Base-by-base conservation (phyloP, 2,888 invertebrate species). In the Mellilla xanthometata region DNA sequence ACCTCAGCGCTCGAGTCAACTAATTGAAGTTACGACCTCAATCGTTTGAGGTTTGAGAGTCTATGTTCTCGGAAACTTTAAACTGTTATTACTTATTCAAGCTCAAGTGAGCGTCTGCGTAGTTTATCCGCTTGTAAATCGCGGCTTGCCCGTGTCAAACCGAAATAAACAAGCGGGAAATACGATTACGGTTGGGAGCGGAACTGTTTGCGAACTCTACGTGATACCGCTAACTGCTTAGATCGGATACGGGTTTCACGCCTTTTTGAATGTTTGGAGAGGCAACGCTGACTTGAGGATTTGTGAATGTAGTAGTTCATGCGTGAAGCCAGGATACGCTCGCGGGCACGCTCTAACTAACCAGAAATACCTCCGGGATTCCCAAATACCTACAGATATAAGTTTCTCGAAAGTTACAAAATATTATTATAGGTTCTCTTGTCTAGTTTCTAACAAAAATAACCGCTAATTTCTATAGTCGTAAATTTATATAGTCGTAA, bases 161-260 rank as follows among this genome's bases (percentile, higher is more conserved):
- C 67, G 72, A 76, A 76, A 76, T 73, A 81, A 78, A 79, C 74
- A 74, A 72, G 68, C 72, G 62, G 53, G 66, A 79, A 81, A 81
- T 75, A 76, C 72, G 74, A 81, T 81, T 77, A 80, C 68, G 60
- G 67, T 61, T 61, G 59, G 66, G 65, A 68, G 63, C 72, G 71
- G 69, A 76, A 75, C 72, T 83, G 81, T 82, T 84, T 82, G 76
- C 83, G 72, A 79, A 81, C 73, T 70, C 68, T 58, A 52, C 66
- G 58, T 77, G 65, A 60, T 63, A 19, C 29, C 36, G 32, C 46
- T 40, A 34, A 35, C 35, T 45, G 34, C 40, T 32, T 23, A 13
- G 39, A 35, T 39, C 43, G 35, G 28, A 28, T 42, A 15, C 30
- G 34, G 41, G 35, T 35, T 39, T 42, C 48, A 54, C 40, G 33